These are phyloP conservation scores for Pontoporia blainvillei DNA, from an alignment of 2,113 vertebrate species.

Conservation along the genomic window DNA sequence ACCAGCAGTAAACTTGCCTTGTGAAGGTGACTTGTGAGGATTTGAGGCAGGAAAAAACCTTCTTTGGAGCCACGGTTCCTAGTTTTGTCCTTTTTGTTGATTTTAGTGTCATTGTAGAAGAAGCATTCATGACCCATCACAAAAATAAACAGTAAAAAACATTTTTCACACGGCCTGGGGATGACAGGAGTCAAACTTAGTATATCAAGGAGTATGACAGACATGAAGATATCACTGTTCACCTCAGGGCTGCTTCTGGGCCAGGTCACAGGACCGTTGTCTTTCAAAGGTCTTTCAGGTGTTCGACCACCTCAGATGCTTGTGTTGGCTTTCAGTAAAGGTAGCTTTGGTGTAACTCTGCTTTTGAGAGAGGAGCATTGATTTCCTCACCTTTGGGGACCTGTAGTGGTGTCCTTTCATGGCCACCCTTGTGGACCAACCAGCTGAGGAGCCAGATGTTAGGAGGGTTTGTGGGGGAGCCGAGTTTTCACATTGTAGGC, in stretches of 20 bases:
- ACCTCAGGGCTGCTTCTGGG: background rate
- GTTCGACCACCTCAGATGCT: background rate
- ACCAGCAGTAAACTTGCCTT: background rate
- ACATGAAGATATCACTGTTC: background rate
- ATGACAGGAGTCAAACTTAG: background rate
- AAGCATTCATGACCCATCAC: background rate
- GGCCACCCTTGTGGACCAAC: background rate
- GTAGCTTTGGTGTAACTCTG: background rate
- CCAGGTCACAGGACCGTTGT: background rate
- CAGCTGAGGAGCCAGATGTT: background rate
- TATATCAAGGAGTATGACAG: background rate
- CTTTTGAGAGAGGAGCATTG: background rate
- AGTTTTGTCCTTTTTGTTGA: background rate
- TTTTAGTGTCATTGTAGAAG: background rate
- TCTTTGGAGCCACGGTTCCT: background rate
- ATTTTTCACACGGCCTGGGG: background rate
- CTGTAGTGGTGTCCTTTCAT: background rate
- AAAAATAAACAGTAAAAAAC: constrained; percentile 22
- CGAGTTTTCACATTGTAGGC: background rate
- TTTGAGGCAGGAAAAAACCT: background rate
- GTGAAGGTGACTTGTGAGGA: background rate
- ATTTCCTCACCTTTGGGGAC: background rate
- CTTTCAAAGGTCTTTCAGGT: background rate
- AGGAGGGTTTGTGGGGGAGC: background rate
- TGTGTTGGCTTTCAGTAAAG: background rate